Evolutionary conservation across 1,140 invertebrate genomes (phyloP).

Genomic region (Caerostris extrusa): DNA sequence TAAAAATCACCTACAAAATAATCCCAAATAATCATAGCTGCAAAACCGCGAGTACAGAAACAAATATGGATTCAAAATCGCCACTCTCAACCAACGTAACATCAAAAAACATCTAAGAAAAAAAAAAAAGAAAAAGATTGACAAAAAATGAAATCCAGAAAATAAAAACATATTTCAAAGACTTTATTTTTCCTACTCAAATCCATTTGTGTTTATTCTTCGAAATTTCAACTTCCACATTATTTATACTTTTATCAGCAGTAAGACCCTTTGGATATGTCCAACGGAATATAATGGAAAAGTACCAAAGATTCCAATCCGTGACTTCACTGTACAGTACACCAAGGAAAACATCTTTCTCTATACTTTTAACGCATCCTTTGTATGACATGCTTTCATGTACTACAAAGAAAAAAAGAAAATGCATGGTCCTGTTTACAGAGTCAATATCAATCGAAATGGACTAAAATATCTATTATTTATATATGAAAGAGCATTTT

Average conservation of each 20-base stretch:
- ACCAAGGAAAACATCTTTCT: background rate
- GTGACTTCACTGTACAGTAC: background rate
- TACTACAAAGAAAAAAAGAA: background rate
- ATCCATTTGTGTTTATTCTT: background rate
- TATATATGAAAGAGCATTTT: background rate
- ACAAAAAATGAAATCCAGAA: no score
- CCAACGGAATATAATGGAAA: background rate
- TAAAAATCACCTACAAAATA: no score
- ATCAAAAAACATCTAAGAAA: background rate
- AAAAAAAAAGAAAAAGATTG: no score
- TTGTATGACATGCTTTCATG: background rate
- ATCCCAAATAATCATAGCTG: no score
- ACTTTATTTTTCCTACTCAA: background rate
- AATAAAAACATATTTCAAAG: background rate
- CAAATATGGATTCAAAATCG: no score
- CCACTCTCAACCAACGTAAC: background rate
- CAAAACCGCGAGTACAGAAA: no score
- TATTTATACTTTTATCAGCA: background rate
- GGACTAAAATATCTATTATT: slow-evolving; percentile 27
- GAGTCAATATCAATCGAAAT: slow-evolving; percentile 28
- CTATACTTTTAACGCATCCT: background rate
- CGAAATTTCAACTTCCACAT: background rate
- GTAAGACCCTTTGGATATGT: background rate
- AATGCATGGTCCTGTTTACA: background rate
- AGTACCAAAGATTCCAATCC: background rate